A percentile compares a stretch with the other conserved stretches of the same genome.
Evolutionary conservation across 1,140 invertebrate species (phyloP).

Genomic region (Eciton burchellii): DNA sequence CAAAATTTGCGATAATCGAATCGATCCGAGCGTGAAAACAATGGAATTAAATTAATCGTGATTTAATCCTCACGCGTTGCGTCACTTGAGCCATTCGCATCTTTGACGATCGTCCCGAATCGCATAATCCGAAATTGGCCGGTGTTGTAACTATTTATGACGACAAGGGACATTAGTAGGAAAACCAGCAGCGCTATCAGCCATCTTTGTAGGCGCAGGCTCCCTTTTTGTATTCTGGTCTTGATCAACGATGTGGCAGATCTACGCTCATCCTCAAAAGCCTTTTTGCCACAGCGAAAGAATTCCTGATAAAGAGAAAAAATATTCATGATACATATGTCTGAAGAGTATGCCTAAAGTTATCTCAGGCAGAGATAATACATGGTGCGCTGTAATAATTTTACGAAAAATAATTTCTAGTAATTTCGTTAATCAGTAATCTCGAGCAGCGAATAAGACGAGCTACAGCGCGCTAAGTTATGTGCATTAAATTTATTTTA

Average conservation of each 20-base stretch:
- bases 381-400: no score
- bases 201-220: conserved; percentile 77
- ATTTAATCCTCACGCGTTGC: conserved; percentile 26
- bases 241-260: conserved; percentile 31
- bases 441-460: no score
- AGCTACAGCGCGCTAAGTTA: background rate
- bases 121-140: conserved; percentile 76
- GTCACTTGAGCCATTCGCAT: conserved; percentile 71
- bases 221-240: conserved; percentile 58
- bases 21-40: no score
- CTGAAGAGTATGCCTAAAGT: no score
- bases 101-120: conserved; percentile 65
- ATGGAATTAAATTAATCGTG: background rate
- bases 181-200: conserved; percentile 77
- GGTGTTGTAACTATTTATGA: conserved; percentile 80
- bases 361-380: no score
- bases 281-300: conserved; percentile 63
- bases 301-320: conserved; percentile 47
- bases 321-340: background rate
- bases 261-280: conserved; percentile 47
- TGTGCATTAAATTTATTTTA: conserved; percentile 29
- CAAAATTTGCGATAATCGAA: conserved; percentile 7
- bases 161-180: conserved; percentile 77
- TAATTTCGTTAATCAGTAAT: no score
- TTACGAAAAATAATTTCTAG: no score